Evolutionary conservation across 2,113 vertebrate genomes (phyloP), one percentile per base, ranked within the genome.

Genomic region (Triplophysa tibetana): DNA sequence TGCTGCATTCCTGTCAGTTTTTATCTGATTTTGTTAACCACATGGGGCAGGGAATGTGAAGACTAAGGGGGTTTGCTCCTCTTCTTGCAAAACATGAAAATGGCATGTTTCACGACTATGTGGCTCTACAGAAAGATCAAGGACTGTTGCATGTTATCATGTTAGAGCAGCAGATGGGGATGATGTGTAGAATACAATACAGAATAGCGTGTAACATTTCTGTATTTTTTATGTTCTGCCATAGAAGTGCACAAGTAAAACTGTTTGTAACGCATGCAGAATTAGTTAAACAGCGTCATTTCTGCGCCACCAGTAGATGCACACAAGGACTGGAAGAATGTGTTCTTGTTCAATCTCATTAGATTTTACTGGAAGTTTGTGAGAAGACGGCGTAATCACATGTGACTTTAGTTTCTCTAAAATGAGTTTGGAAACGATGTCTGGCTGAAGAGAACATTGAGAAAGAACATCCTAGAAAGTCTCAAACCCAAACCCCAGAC

Each of bases 71-170:
- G 60, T 75, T 48, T 24, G 33, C 62, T 19, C 16, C 9, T 82
- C 80, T 73, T 48, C 73, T 76, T 63, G 61, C 79, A 70, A 86
- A 86, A 82, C 61, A 73, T 45, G 14, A 76, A 76, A 81, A 67
- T 13, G 48, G 84, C 70, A 58, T 64, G 64, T 16, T 56, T 70
- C 54, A 67, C 52, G 29, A 76, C 45, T 50, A 23, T 64, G 23
- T 68, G 56, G 29, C 26, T 67, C 33, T 33, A 43, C 26, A 73
- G 45, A 72, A 61, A 73, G 48, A 61, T 66, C 26, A 80, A 67
- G 68, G 43, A 62, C 54, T 26, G n/a, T 75, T 63, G 66, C 19
- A 75, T 48, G 69, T 69, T 79, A 11, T 65, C 45, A 63, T 75
- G 41, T 50, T 63, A 75, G 16, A 23, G 29, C n/a, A 72, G 3